Evolutionary conservation across 2,888 invertebrate species (phyloP), one percentile per base, ranked within the genome.

Genomic region (Ormyrus nitidulus): DNA sequence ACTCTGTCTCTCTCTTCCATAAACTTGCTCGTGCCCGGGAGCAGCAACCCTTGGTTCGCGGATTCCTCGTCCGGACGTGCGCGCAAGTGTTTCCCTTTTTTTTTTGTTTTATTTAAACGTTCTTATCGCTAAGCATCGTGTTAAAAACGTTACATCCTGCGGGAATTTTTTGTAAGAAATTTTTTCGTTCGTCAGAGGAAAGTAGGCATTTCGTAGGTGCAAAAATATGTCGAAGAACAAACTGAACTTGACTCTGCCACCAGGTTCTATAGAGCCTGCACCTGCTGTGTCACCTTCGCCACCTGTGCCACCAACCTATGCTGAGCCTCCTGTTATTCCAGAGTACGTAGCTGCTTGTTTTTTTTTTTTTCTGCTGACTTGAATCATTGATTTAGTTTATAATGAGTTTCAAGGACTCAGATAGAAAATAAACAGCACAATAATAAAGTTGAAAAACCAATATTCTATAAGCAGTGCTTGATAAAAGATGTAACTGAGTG

Each of bases 241-340:
- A 92, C 92, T 97, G 87, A 97, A 97, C 90, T 92, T 97, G 91
- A 97, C 97, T 89, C 92, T 97, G 89, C 97, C 97, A 87, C 96
- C 97, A 88, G 96, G 96, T 90, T 95, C 96, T 84, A 95, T 97
- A 85, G 97, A 96, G 91, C 93, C 94, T 75, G 94, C 93, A 80
- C 93, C 94, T 81, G 87, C 87, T 48, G 89, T 91, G 69, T 91
- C 92, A 61, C 91, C 91, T 46, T 91, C 91, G n/a, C 92, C 93
- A 80, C 92, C 92, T 83, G 92, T 92, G 64, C 91, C 92, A 82
- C 92, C 92, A 19, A 87, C 87, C n/a, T 89, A 90, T 68, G 19
- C 77, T 5, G 90, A 90, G 82, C 87, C 89, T 44, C 86, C 90
- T 62, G 89, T 89, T 10, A 90, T 90, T 74, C 89, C 90, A 56